Conservation (phyloP, 2,113 vertebrate genomes). For the Cochlearius cochlearius region DNA sequence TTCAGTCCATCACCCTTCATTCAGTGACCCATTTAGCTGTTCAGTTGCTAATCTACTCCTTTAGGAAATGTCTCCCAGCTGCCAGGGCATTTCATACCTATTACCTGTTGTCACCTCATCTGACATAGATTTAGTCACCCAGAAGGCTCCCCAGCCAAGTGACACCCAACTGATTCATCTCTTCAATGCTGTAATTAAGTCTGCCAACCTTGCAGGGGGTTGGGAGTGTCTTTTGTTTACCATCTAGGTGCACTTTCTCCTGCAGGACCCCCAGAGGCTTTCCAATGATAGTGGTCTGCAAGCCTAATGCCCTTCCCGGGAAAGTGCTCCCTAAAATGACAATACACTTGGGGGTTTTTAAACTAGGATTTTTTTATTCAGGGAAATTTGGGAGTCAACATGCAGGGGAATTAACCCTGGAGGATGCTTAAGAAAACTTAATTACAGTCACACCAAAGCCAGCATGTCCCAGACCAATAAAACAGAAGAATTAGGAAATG, state of each 20-base stretch:
- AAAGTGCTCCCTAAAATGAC: background rate
- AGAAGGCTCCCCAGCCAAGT: background rate
- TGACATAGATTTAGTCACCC: slow-evolving; percentile 1
- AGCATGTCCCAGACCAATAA: background rate
- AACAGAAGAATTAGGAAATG: background rate
- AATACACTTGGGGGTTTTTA: rapidly evolving
- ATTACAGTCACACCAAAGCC: background rate
- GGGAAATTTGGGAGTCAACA: background rate
- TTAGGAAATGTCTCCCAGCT: background rate
- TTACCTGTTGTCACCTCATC: background rate
- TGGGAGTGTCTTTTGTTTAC: background rate
- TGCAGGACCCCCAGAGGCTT: background rate
- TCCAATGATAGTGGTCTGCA: background rate
- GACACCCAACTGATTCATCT: slow-evolving; percentile 16
- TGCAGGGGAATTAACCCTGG: background rate
- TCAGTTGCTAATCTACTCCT: background rate
- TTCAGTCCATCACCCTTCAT: background rate
- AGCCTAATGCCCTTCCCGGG: background rate
- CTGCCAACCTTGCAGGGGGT: background rate
- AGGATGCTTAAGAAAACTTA: background rate
- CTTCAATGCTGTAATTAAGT: background rate
- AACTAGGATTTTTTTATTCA: background rate
- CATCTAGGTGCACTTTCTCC: background rate
- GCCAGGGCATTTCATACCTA: background rate
- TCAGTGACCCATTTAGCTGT: background rate